Base-by-base conservation (phyloP, 2,797 vertebrate genomes). In the Sebastes paucispinis region DNA sequence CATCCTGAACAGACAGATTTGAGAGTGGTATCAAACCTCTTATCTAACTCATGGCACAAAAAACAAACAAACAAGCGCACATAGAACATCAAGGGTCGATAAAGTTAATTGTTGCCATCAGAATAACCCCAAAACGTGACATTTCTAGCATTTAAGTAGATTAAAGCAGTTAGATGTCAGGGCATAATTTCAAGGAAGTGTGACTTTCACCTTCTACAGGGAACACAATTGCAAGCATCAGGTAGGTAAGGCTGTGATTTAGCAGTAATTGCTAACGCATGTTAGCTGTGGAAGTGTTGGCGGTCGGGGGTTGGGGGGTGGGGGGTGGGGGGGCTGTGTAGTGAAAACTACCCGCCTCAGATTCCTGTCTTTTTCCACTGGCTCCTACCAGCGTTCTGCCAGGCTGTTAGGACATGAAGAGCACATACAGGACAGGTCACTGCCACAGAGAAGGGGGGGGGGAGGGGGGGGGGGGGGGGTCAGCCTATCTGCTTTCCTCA, bases 351-450 rank as follows among this genome's bases (percentile, higher is more conserved):
- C 73, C 89, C 75, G 73, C 88, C 79, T 87, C 58, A 79, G 90
- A 92, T 93, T 93, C 90, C 85, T 77, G 86, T 89, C 85, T 93
- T 93, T 92, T 92, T 93, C 94, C 91, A 86, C 86, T 87, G 88
- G 83, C 78, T 82, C 77, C 70, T 34, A 70, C 62, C 79, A 84
- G 82, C 88, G 29, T 69, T 82, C 59, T 80, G 83, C 81, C 85
- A 82, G 69, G 82, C 81, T 81, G 76, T 87, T 20, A 79, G 75
- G 75, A 87, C 91, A 90, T 83, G 87, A 83, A 43, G 77, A 81
- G 69, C 84, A 86, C 87, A 93, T 88, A 88, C 89, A 32, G 86
- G 69, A 80, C 80, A 85, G 89, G 89, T 83, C 84, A 79, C 54
- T 25, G 32, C 81, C 81, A 80, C 71, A 74, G 73, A 84, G 80